Conservation (phyloP, 2,888 invertebrate species). For the Stratiomys singularior region DNA sequence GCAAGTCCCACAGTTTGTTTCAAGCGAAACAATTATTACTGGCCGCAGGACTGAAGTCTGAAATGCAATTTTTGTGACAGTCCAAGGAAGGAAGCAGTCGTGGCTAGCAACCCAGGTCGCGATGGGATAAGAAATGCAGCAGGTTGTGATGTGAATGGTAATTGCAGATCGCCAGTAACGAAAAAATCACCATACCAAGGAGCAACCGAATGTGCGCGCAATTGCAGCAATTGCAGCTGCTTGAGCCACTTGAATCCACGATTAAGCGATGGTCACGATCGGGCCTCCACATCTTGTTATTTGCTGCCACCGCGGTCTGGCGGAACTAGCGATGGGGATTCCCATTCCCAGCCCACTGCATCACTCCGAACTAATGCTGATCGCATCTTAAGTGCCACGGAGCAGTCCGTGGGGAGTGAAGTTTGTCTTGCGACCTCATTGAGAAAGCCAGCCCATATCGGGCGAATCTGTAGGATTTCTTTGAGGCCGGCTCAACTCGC, state of each 20-base stretch:
- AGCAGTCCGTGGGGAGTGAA: background rate
- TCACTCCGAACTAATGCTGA: background rate
- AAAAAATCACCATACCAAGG: background rate
- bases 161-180: slow-evolving; percentile 37
- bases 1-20: too few relatives aligned
- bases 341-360: slow-evolving; percentile 6
- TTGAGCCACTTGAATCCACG: slow-evolving; percentile 31
- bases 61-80: too few relatives aligned
- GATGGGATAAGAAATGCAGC: background rate
- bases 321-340: background rate
- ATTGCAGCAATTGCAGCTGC: slow-evolving; percentile 26
- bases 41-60: too few relatives aligned
- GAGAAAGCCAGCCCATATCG: slow-evolving; percentile 26
- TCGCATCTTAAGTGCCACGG: background rate
- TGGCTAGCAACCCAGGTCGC: background rate
- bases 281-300: background rate
- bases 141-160: slow-evolving; percentile 34
- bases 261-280: slow-evolving; percentile 44
- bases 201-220: slow-evolving; percentile 13
- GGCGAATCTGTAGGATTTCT: slow-evolving; percentile 21
- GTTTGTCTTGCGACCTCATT: slow-evolving; percentile 37
- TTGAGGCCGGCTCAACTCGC: slow-evolving; percentile 14
- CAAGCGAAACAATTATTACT: too few relatives aligned
- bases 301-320: background rate
- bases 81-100: too few relatives aligned